phyloP scores from a whole-genome alignment of 1,140 invertebrate species.

The Eupristina koningsbergeri region DNA sequence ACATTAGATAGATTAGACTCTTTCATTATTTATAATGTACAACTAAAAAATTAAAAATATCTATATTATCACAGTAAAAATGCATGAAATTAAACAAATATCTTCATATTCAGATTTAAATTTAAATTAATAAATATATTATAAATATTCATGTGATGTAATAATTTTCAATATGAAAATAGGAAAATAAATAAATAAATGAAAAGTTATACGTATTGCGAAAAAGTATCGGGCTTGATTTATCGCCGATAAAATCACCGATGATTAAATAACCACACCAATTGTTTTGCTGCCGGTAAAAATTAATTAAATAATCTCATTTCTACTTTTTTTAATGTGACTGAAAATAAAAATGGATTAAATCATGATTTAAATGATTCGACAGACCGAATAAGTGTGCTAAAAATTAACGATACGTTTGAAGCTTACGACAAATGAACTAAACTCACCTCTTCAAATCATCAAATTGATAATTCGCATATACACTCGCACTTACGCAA shows the following conservation, averaged over 20 bases:
- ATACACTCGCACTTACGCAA: neutral
- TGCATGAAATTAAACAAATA: no score
- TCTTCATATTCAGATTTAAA: no score
- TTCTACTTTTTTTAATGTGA: neutral
- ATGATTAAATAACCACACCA: neutral
- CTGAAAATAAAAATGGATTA: neutral
- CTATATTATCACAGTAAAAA: no score
- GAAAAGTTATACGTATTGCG: no score
- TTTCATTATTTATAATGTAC: no score
- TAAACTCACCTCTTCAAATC: no score
- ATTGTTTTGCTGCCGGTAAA: constrained; percentile 10
- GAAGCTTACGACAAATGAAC: neutral
- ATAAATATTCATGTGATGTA: no score
- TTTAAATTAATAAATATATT: no score
- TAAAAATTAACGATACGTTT: neutral
- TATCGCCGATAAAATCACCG: neutral
- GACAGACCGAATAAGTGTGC: neutral
- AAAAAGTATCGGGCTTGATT: neutral
- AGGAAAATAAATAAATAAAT: no score
- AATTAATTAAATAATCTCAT: constrained; percentile 22
- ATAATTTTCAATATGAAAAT: no score
- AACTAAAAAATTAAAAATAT: no score
- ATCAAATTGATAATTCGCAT: constrained; percentile 28
- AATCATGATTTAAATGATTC: constrained; percentile 3
- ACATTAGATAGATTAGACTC: no score